A percentile compares a stretch with the other conserved stretches of the same genome.
Evolutionary conservation across 37 sponge, comb jelly and placozoan genomes (phyloP).

Genomic region (Mnemiopsis leidyi): DNA sequence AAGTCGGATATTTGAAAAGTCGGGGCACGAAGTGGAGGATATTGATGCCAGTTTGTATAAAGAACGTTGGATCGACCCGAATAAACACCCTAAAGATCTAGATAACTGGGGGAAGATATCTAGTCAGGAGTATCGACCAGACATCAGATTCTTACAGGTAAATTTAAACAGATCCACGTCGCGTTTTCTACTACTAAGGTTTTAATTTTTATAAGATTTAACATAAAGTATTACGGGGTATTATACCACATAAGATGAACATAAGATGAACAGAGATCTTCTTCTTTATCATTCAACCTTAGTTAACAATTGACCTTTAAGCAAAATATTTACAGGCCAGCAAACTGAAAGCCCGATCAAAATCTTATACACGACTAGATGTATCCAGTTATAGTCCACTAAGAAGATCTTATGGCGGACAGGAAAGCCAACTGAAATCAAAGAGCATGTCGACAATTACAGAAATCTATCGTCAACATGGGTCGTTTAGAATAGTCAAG

Average conservation of each 20-base stretch:
- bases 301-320: too few relatives aligned
- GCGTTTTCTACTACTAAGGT: too few relatives aligned
- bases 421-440: neutral
- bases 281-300: too few relatives aligned
- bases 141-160: slow-evolving; percentile 17
- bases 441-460: neutral
- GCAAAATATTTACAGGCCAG: neutral
- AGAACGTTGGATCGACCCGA: slow-evolving; percentile 29
- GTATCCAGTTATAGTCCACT: neutral
- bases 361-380: slow-evolving; percentile 4
- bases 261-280: too few relatives aligned
- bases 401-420: neutral
- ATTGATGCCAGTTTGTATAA: neutral
- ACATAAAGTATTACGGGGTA: too few relatives aligned
- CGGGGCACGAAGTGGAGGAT: neutral
- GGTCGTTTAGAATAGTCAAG: neutral
- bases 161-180: too few relatives aligned
- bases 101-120: slow-evolving; percentile 33
- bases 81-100: slow-evolving; percentile 22
- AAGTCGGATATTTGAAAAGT: neutral
- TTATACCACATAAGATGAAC: too few relatives aligned
- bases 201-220: too few relatives aligned
- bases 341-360: neutral
- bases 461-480: slow-evolving; percentile 12
- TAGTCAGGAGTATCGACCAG: slow-evolving; percentile 22